Base-by-base conservation (phyloP, 2,113 vertebrate genomes). In the Nesogale talazaci region DNA sequence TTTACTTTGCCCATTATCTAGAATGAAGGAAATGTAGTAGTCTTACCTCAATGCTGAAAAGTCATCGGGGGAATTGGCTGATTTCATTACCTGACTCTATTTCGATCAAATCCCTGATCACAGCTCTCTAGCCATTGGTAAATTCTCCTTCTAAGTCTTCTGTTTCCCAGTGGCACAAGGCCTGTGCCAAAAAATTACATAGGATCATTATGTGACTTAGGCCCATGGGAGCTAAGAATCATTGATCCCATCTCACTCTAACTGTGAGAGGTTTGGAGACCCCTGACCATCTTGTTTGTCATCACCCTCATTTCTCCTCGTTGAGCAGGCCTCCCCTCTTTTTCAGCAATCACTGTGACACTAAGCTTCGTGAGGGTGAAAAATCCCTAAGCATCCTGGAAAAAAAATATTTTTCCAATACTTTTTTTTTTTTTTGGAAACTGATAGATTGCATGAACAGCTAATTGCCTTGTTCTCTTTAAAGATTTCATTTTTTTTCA, bases 351-450 rank as follows among this genome's bases (percentile, higher is more conserved):
- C 81, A 94, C 79, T 72, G 29, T 61, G 56, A 14, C 61, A 17
- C 23, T 29, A 16, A 79, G 9, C 42, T 88, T 70, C 22, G 5
- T 94, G 19, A 70, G 75, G 72, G 42, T 90, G 83, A 88, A 94
- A 94, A 91, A 75, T 11, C 25, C 27, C 19, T 36, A 76, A 2
- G 3, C 65, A 17, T 89, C 11, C 86, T 69, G 92, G 72, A 67
- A 69, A 67, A 69, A 95, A 89, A 70, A 5, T 75, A 56, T 31
- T 76, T 96, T 94, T 25, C 16, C 76, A 92, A 42, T 75, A 84
- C 96, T 95, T 93, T 93, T 7, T 74, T 92, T 95, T 93, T 93
- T 7, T 74, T 92, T 69, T 86, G 88, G 86, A 96, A 92, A 89
- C 40, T 17, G 87, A 9, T 92, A 95, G 74, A 17, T 70, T 96